Evolutionary conservation across 2,888 invertebrate species (phyloP).

Genomic region (Nephrocerus scutellatus): DNA sequence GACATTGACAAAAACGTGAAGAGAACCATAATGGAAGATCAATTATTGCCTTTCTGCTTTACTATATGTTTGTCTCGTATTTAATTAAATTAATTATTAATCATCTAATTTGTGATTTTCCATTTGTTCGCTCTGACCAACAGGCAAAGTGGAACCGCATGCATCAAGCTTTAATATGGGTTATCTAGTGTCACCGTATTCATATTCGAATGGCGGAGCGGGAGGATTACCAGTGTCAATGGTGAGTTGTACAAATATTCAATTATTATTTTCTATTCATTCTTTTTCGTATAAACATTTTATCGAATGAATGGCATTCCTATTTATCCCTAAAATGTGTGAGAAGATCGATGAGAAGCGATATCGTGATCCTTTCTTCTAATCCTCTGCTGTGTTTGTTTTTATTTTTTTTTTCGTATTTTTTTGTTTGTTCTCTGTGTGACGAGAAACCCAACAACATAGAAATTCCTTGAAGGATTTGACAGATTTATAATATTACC

Average conservation of each 20-base stretch:
- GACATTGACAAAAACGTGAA: too few species aligned
- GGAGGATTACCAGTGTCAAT: conserved; percentile 80
- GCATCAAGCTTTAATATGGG: conserved; percentile 72
- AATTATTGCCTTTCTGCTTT: conserved; percentile 1
- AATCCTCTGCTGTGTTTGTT: too few species aligned
- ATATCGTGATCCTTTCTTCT: too few species aligned
- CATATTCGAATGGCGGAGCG: conserved; percentile 81
- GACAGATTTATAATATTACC: too few species aligned
- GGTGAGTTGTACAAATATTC: conserved; percentile 57
- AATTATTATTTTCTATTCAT: conserved; percentile 16
- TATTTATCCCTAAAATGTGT: conserved; percentile 13
- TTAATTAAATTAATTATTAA: too few species aligned
- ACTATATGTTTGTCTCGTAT: too few species aligned
- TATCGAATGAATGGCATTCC: conserved; percentile 17
- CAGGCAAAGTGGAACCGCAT: conserved; percentile 41
- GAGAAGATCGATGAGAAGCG: too few species aligned
- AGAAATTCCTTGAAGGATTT: too few species aligned
- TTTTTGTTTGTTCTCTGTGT: neutral
- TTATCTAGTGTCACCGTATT: conserved; percentile 83
- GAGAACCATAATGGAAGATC: neutral
- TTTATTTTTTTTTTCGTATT: too few species aligned
- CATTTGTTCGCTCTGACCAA: neutral
- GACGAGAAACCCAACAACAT: conserved; percentile 3
- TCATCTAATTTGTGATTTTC: conserved; percentile 6
- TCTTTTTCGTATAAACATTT: conserved; percentile 14